A percentile compares a stretch with the other conserved stretches of the same genome.
Evolutionary conservation across 2,797 vertebrate genomes (phyloP).

Genomic region (Sphenopsis melanotis): DNA sequence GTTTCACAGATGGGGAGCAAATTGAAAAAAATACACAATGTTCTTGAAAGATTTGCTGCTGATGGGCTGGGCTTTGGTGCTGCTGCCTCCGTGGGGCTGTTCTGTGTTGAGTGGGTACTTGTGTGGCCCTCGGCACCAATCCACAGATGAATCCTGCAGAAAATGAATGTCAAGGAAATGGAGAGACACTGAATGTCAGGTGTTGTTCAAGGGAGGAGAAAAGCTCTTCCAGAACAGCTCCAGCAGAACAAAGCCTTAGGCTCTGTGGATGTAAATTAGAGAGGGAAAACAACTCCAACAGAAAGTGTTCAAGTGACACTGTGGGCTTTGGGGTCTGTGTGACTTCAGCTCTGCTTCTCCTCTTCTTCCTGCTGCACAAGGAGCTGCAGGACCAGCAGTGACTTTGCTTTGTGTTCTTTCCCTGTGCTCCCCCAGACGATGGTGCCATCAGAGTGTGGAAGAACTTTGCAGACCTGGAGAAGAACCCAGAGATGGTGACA

Average conservation of each 20-base stretch:
- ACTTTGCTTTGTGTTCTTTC: neutral
- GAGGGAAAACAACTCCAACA: neutral
- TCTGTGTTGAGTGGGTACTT: neutral
- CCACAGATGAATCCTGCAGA: neutral
- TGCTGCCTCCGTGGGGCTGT: neutral
- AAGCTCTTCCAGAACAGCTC: neutral
- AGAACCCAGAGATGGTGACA: slow-evolving; percentile 98
- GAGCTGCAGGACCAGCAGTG: neutral
- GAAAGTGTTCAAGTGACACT: neutral
- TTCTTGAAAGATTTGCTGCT: neutral
- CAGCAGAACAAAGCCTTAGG: neutral
- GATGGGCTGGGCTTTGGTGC: slow-evolving; percentile 6
- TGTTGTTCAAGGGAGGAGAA: neutral
- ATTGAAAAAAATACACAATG: slow-evolving; percentile 22
- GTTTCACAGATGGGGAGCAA: slow-evolving; percentile 26
- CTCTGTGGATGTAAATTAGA: neutral
- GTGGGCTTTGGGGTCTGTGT: neutral
- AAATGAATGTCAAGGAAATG: neutral
- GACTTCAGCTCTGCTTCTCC: neutral
- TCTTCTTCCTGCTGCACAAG: neutral
- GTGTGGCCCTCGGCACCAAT: neutral
- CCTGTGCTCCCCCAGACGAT: slow-evolving; percentile 78
- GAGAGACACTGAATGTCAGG: neutral
- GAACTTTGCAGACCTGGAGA: slow-evolving; percentile 94
- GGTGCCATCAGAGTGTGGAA: slow-evolving; percentile 96